A percentile compares a stretch with the other conserved stretches of the same genome.
phyloP scores from a whole-genome alignment of 1,140 invertebrate species.

The Monochamus saltuarius region DNA sequence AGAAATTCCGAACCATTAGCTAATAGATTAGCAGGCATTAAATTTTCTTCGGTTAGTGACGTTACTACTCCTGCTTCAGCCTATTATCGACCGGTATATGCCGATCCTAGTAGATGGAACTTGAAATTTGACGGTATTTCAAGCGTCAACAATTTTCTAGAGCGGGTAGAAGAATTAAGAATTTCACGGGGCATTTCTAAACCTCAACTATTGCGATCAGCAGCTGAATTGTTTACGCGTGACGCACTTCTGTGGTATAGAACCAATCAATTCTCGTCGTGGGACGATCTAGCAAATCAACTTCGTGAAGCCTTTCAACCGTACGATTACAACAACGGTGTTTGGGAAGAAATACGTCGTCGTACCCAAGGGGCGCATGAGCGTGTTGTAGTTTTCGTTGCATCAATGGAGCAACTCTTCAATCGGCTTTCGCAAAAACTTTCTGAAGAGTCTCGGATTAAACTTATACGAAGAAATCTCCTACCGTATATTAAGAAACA shows the following conservation, averaged over 20 bases:
- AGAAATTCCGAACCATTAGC: no score
- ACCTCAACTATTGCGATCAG: constrained; percentile 14
- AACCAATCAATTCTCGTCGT: constrained; percentile 15
- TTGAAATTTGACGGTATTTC: constrained; percentile 2
- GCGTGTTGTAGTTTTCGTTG: background rate
- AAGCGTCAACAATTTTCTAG: constrained; percentile 20
- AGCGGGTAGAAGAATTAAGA: constrained; percentile 21
- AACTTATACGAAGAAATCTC: no score
- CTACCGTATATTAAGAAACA: no score
- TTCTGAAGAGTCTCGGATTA: no score
- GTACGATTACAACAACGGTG: constrained; percentile 9
- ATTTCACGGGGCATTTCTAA: constrained; percentile 11
- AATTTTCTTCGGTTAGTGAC: no score
- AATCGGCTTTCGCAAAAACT: no score
- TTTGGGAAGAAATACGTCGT: constrained; percentile 19
- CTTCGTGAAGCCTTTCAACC: constrained; percentile 9
- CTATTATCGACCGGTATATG: no score
- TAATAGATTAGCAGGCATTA: no score
- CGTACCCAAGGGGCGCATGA: constrained; percentile 15
- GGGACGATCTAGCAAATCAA: constrained; percentile 9
- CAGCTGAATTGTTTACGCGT: constrained; percentile 16
- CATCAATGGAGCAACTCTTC: constrained; percentile 16
- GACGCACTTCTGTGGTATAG: constrained; percentile 16
- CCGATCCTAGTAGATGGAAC: constrained; percentile 13
- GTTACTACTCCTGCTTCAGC: no score